Conservation (phyloP, 2,797 vertebrate species). For the Rhabdomys pumilio region DNA sequence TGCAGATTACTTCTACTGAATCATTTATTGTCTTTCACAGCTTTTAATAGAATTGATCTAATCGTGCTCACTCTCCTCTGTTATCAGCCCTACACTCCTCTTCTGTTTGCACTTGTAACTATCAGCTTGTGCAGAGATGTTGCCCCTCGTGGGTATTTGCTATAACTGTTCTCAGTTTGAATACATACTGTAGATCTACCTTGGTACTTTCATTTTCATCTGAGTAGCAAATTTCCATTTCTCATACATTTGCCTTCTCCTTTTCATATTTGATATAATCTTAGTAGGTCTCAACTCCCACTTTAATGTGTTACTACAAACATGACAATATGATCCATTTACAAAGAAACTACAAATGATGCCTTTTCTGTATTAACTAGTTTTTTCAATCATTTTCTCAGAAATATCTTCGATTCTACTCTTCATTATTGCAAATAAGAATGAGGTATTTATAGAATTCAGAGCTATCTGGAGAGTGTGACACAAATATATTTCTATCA, state of each 20-base stretch:
- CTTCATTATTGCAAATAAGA: slow-evolving; percentile 65
- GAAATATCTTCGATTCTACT: slow-evolving; percentile 48
- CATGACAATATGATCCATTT: not conserved
- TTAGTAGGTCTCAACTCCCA: slow-evolving; percentile 10
- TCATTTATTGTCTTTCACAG: slow-evolving; percentile 85
- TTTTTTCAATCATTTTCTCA: slow-evolving; percentile 29
- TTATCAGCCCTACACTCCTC: slow-evolving; percentile 82
- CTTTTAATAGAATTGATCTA: slow-evolving; percentile 89
- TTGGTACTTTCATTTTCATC: slow-evolving; percentile 69
- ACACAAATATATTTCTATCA: slow-evolving; percentile 76
- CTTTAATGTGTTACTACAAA: slow-evolving; percentile 15
- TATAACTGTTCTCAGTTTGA: slow-evolving; percentile 60
- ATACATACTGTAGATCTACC: slow-evolving; percentile 72
- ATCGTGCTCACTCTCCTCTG: slow-evolving; percentile 83
- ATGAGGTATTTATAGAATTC: slow-evolving; percentile 67
- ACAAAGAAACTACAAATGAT: slow-evolving; percentile 6
- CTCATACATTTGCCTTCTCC: slow-evolving; percentile 32
- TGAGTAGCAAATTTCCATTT: slow-evolving; percentile 33
- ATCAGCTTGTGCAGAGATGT: slow-evolving; percentile 65
- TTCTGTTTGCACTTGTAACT: slow-evolving; percentile 81
- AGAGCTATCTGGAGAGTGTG: slow-evolving; percentile 58
- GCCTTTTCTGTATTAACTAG: slow-evolving; percentile 40
- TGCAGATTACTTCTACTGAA: slow-evolving; percentile 86
- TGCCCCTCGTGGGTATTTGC: slow-evolving; percentile 31
- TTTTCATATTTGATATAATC: slow-evolving; percentile 46